Conservation (phyloP, 1,140 invertebrate species). For the Drosophila paulistorum region DNA sequence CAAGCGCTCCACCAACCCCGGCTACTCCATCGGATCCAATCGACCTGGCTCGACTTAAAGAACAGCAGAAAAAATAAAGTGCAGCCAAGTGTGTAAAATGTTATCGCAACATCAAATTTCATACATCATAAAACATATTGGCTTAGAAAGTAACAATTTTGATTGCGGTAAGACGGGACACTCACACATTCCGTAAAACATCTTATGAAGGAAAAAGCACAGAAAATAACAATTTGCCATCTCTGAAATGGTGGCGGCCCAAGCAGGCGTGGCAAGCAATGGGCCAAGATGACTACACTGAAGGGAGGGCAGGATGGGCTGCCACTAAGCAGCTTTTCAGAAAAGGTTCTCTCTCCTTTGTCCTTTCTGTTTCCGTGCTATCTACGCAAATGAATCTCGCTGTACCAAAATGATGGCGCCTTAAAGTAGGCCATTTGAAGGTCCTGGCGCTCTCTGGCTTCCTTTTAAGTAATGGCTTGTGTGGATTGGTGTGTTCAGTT, state of each 20-base stretch:
- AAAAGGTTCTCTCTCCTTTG: constrained; percentile 3
- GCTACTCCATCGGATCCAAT: neutral
- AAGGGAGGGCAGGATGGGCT: neutral
- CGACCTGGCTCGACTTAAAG: constrained; percentile 29
- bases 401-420: constrained; percentile 39
- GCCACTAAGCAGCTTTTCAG: constrained; percentile 61
- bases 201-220: neutral
- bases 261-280: constrained; percentile 66
- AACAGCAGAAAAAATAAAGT: constrained; percentile 61
- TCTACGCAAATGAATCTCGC: constrained; percentile 69
- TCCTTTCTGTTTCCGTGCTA: constrained; percentile 44
- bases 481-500: constrained; percentile 9
- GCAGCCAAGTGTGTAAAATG: constrained; percentile 78
- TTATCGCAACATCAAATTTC: constrained; percentile 82
- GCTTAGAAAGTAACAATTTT: constrained; percentile 82
- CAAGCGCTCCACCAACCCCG: neutral
- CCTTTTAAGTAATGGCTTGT: neutral
- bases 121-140: constrained; percentile 82
- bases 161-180: constrained; percentile 77
- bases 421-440: constrained; percentile 54
- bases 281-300: constrained; percentile 39
- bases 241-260: constrained; percentile 24
- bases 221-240: constrained; percentile 47
- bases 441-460: constrained; percentile 8
- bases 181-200: constrained; percentile 1